Conservation (phyloP, 2,113 vertebrate genomes). For the Natator depressus region DNA sequence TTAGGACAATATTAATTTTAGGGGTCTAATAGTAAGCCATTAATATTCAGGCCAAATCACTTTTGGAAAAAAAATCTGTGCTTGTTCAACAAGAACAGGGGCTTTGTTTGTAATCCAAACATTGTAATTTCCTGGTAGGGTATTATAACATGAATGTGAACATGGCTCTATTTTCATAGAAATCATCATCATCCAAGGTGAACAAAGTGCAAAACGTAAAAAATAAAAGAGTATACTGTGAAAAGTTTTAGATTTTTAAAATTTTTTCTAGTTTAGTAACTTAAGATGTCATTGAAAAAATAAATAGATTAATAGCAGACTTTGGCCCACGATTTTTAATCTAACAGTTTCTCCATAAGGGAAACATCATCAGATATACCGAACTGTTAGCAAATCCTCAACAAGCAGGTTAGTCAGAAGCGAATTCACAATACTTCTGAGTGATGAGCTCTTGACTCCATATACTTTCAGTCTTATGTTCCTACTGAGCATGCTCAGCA, state of each 20-base stretch:
- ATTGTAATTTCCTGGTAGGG: not conserved
- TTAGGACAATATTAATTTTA: not conserved
- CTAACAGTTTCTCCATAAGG: not conserved
- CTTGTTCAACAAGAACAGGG: not conserved
- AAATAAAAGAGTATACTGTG: not conserved
- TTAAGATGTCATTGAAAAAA: not conserved
- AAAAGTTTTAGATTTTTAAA: not conserved
- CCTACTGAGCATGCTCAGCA: not conserved
- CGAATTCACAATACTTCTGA: not conserved
- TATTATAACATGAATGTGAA: accelerated
- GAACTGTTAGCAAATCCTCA: not conserved
- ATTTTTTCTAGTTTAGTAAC: not conserved
- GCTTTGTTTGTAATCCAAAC: not conserved
- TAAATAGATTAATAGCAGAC: not conserved
- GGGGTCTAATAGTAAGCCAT: not conserved
- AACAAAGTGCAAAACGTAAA: not conserved
- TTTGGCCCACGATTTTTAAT: not conserved
- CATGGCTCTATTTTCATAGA: not conserved
- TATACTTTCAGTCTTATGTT: not conserved
- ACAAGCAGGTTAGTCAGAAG: not conserved
- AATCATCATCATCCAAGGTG: not conserved
- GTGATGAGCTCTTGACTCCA: not conserved
- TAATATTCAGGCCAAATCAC: not conserved
- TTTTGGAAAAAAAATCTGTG: not conserved
- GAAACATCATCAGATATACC: accelerated